Base-by-base conservation (phyloP, 2,888 invertebrate genomes). In the Ophraella communa region DNA sequence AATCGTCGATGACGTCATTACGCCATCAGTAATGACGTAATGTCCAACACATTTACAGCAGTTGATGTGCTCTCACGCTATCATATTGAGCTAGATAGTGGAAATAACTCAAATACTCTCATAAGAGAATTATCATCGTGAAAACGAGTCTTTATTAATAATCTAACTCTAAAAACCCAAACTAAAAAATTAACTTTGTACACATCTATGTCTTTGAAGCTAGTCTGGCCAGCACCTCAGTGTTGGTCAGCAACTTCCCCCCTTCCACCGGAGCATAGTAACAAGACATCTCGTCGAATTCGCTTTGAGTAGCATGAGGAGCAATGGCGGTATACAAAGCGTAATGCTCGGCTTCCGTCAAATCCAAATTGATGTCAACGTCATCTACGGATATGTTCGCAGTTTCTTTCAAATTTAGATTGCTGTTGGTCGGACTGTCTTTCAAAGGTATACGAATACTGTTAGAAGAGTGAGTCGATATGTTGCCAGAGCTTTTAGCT, bases 271-370 rank as follows among this genome's bases (percentile, higher is more conserved):
- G 91, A 33, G 93, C 91, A 78, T 94, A 94, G 78, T 93, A 94
- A 80, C 91, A 92, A 47, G 93, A 93, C 77, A 90, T 89, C 74
- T 95, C 95, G 71, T 95, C 95, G 77, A 94, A 94, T 80, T 95
- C 94, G 8, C 94, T 94, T 23, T 86, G 90, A 0, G 94, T 94
- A 18, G 94, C 94, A 78, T 90, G 91, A 1, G 94, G 94, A 10
- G 94, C 93, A 78, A 94, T 88, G 58, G 91, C 90, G 74, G 93
- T 94, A 74, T 95, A 95, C 64, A 95, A 81, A 30, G 94, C 94
- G 80, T 93, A 94, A 78, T 94, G 92, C 76, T 95, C 95, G 0
- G 93, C 94, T 72, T 94, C 94, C 0, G 94, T 94, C 27, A 94
- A 81, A 72, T 93, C 93, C 45, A 90, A 80, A 62, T 88, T 87